phyloP scores from a whole-genome alignment of 2,888 invertebrate genomes.

The Peribatodes rhomboidaria region DNA sequence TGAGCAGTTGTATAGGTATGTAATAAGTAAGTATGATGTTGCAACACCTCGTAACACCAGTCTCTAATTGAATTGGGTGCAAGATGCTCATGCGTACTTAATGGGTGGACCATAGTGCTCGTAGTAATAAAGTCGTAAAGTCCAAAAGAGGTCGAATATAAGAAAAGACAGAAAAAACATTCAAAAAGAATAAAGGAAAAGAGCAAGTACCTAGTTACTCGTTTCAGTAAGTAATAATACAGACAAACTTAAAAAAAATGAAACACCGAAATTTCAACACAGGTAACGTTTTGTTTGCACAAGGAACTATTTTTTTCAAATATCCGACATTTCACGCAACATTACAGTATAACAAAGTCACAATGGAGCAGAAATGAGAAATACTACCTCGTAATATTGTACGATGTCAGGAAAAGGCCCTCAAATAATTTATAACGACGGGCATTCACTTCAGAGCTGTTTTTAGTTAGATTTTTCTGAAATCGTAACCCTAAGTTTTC shows the following conservation, averaged over 20 bases:
- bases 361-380: conserved; percentile 19
- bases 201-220: too few relatives aligned
- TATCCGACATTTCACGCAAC: conserved; percentile 33
- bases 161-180: too few relatives aligned
- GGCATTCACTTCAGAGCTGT: conserved; percentile 10
- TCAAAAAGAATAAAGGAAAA: too few relatives aligned
- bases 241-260: neutral
- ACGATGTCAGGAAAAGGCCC: conserved; percentile 2
- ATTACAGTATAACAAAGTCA: conserved; percentile 16
- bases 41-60: too few relatives aligned
- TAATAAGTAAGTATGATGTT: too few relatives aligned
- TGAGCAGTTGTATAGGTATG: too few relatives aligned
- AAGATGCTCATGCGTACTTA: too few relatives aligned
- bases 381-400: conserved; percentile 22
- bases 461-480: neutral
- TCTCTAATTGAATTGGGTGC: too few relatives aligned
- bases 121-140: too few relatives aligned
- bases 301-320: conserved; percentile 1
- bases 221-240: neutral
- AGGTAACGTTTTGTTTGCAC: neutral
- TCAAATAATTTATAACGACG: conserved; percentile 14
- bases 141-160: too few relatives aligned
- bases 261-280: neutral
- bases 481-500: neutral
- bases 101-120: too few relatives aligned